These are phyloP conservation scores for Metaphire vulgaris DNA, from an alignment of 1,140 invertebrate genomes.

Conservation along the genomic window DNA sequence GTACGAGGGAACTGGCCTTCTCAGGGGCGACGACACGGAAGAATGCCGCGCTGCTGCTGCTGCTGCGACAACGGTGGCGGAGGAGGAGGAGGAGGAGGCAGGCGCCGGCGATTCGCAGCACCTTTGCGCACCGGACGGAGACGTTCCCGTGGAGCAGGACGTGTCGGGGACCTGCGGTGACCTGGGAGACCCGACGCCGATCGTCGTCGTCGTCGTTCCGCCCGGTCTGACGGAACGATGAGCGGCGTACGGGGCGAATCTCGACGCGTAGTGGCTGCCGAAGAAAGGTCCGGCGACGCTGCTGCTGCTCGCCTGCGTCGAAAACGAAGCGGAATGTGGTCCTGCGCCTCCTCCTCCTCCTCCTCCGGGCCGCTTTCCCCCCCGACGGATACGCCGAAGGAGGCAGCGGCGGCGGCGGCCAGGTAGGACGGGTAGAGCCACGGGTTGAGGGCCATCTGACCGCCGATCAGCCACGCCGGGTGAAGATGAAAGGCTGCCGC, in stretches of 20 bases:
- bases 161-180: background rate
- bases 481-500: background rate
- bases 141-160: background rate
- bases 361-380: too few relatives aligned
- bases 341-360: too few relatives aligned
- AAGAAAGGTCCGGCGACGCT: background rate
- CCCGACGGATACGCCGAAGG: background rate
- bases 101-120: background rate
- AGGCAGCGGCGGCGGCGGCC: background rate
- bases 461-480: background rate
- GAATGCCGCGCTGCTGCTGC: background rate
- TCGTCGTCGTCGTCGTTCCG: too few relatives aligned
- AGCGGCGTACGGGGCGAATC: background rate
- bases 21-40: background rate
- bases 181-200: background rate
- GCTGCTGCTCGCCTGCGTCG: background rate
- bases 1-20: background rate
- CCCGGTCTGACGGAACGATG: background rate
- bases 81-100: too few relatives aligned
- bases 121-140: background rate
- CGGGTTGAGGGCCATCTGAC: slow-evolving; percentile 7
- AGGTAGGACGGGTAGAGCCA: slow-evolving; percentile 15
- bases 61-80: too few relatives aligned
- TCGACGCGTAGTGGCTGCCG: background rate
- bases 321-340: too few relatives aligned